Evolutionary conservation across 2,113 vertebrate species (phyloP).

Genomic region (Pithys albifrons): DNA sequence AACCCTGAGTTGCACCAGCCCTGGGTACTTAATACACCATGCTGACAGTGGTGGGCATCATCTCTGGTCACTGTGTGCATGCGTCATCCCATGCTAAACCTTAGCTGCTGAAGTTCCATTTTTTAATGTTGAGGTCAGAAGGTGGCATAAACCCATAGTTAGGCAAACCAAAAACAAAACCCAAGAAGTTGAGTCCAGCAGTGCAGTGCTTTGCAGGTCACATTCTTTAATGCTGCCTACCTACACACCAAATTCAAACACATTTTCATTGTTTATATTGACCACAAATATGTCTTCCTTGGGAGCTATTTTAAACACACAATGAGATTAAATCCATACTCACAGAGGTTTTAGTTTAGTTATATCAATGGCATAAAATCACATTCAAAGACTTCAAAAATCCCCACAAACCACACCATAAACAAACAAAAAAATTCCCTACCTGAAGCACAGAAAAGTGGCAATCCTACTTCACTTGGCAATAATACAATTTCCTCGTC

Average conservation of each 20-base stretch:
- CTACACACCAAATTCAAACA: not conserved
- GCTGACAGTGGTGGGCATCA: not conserved
- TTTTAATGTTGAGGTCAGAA: not conserved
- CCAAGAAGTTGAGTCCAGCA: not conserved
- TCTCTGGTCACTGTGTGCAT: not conserved
- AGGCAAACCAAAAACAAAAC: not conserved
- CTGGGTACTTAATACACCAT: rapidly evolving
- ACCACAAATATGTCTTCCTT: not conserved
- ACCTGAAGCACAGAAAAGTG: not conserved
- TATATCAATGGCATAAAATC: not conserved
- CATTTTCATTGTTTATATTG: not conserved
- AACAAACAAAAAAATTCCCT: not conserved
- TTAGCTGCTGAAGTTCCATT: not conserved
- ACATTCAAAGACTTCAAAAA: not conserved
- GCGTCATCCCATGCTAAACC: not conserved
- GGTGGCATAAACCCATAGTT: not conserved
- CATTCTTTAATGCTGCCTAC: not conserved
- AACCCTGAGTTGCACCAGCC: not conserved
- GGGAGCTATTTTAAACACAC: not conserved
- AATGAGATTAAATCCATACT: not conserved
- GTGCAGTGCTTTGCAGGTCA: not conserved
- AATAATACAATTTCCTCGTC: not conserved
- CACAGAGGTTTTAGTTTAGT: not conserved
- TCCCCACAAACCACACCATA: not conserved
- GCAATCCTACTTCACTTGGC: not conserved